Conservation (phyloP, 2,797 vertebrate species). For the Microchirus variegatus region DNA sequence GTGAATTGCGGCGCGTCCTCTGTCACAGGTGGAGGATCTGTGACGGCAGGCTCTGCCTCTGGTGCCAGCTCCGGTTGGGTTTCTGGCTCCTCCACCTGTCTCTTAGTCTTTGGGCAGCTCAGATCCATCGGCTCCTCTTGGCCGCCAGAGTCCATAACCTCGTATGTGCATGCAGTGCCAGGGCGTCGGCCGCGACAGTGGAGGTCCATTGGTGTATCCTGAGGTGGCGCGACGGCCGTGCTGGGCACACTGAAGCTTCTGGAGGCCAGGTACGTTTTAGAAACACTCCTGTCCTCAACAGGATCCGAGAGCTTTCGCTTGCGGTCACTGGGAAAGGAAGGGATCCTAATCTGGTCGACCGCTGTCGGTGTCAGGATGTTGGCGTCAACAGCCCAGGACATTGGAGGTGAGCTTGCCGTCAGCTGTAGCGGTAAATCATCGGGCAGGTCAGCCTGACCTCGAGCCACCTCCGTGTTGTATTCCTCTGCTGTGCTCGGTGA, state of each 20-base stretch:
- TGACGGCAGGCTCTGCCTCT: constrained; percentile 30
- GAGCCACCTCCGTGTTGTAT: constrained; percentile 83
- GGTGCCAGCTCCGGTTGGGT: constrained; percentile 28
- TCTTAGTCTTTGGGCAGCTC: constrained; percentile 90
- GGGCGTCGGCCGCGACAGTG: constrained; percentile 63
- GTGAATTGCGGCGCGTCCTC: constrained; percentile 51
- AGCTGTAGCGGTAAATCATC: constrained; percentile 87
- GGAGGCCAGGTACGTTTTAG: constrained; percentile 85
- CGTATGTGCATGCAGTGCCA: constrained; percentile 45
- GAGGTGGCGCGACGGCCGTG: constrained; percentile 74
- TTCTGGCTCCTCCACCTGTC: constrained; percentile 47
- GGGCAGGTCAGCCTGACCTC: constrained; percentile 71
- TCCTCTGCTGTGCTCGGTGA: constrained; percentile 78
- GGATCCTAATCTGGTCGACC: constrained; percentile 71
- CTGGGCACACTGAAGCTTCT: constrained; percentile 89
- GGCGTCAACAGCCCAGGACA: constrained; percentile 78
- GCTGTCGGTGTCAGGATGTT: constrained; percentile 56
- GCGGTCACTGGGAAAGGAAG: constrained; percentile 76
- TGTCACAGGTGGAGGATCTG: constrained; percentile 18
- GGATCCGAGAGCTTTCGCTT: constrained; percentile 92
- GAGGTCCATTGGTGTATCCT: constrained; percentile 85
- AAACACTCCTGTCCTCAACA: constrained; percentile 75
- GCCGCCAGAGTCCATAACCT: constrained; percentile 76
- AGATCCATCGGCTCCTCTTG: constrained; percentile 97
- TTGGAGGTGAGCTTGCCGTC: constrained; percentile 85